Evolutionary conservation across 2,113 vertebrate species (phyloP), one percentile per base, ranked within the genome.

Genomic region (Nematolebias whitei): DNA sequence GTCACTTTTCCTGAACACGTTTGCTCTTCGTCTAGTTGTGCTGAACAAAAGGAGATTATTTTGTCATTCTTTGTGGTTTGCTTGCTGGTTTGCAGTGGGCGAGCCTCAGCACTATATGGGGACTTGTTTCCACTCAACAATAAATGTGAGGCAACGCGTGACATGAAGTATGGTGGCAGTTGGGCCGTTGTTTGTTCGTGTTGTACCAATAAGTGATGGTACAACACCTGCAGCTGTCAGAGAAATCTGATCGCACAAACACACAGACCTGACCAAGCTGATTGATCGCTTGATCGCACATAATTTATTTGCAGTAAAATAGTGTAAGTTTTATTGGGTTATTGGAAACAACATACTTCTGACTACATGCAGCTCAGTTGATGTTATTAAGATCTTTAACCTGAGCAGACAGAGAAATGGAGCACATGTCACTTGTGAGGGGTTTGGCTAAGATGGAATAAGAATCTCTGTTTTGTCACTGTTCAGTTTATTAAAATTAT

Each of bases 211-310:
- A 29, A 29, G 26, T 29, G 26, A 29, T 29, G n/a, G 26, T 29
- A 29, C 26, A 29, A 29, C 26, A 29, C 41, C 52, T 35, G 38
- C 23, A 38, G 19, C 35, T 39, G 63, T 45, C 55, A 3, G 16
- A 47, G n/a, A 58, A 65, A 68, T 65, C 63, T 54, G 72, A 62
- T 83, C 55, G 71, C 64, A 72, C 59, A 52, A 13, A 52, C 77
- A 20, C 52, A 2, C 51, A 2, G 41, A n/a, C 55, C 47, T 14
- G 26, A 63, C 44, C 35, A 70, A 2, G 56, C 47, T 43, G 24
- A 57, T 78, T 3, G 18, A 52, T n/a, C n/a, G 19, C 15, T 43
- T 57, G 3, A 45, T 58, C 5, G 8, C 52, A 14, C 2, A 23
- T 13, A 0, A 12, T 53, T 5, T 22, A 12, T 53, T 5, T 22